Evolutionary conservation across 2,113 vertebrate species (phyloP).

Genomic region (Sphaerodactylus townsendi): DNA sequence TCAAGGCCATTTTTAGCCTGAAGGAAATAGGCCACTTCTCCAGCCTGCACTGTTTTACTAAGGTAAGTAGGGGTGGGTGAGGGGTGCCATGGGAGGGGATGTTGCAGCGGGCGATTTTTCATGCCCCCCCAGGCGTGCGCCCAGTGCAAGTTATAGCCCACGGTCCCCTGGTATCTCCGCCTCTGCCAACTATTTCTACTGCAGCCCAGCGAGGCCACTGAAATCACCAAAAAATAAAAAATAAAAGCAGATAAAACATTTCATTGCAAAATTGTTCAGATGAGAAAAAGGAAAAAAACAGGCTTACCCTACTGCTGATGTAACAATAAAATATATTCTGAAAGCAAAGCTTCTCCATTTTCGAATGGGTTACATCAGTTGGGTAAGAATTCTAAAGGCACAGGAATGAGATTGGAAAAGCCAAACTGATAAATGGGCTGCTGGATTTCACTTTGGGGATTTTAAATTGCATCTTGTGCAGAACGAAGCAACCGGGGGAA

Average conservation of each 20-base stretch:
- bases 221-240: constrained; percentile 50
- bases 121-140: too few relatives aligned
- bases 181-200: too few relatives aligned
- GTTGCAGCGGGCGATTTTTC: too few relatives aligned
- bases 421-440: constrained; percentile 65
- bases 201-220: too few relatives aligned
- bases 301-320: constrained; percentile 45
- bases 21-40: too few relatives aligned
- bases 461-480: constrained; percentile 59
- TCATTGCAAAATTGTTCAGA: constrained; percentile 25
- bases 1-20: too few relatives aligned
- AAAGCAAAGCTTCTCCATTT: constrained; percentile 41
- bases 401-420: constrained; percentile 36
- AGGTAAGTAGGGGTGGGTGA: too few relatives aligned
- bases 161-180: too few relatives aligned
- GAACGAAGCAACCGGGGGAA: constrained; percentile 44
- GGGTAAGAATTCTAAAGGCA: constrained; percentile 49
- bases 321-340: constrained; percentile 23
- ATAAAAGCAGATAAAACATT: constrained; percentile 55
- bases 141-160: too few relatives aligned
- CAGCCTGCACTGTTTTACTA: too few relatives aligned
- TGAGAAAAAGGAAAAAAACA: constrained; percentile 5
- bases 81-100: too few relatives aligned
- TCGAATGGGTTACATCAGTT: constrained; percentile 43
- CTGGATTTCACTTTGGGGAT: constrained; percentile 66